Evolutionary conservation across 2,113 vertebrate species (phyloP).

Genomic region (Pristiophorus japonicus): DNA sequence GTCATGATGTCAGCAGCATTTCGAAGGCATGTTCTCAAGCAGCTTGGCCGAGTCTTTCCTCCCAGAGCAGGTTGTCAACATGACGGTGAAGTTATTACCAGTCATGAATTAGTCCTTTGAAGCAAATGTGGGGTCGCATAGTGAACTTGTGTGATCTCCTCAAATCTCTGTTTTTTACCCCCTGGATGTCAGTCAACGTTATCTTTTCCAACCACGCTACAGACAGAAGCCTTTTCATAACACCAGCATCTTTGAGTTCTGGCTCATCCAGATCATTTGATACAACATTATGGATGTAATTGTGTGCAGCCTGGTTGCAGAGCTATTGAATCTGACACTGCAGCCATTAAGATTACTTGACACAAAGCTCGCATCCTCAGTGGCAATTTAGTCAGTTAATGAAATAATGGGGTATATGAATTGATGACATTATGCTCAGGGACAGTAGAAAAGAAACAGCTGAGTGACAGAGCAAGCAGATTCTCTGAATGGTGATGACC

Average conservation of each 20-base stretch:
- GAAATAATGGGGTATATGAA: neutral
- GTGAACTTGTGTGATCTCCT: neutral
- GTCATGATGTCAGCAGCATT: neutral
- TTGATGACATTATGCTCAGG: neutral
- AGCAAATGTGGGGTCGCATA: neutral
- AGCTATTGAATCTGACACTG: neutral
- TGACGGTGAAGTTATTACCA: neutral
- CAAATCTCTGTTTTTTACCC: neutral
- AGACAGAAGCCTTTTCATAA: neutral
- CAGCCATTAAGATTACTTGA: neutral
- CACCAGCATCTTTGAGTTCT: slow-evolving; percentile 15
- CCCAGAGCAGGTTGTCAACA: neutral
- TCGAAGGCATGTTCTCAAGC: neutral
- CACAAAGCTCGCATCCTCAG: neutral
- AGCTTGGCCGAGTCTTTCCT: neutral
- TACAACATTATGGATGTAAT: neutral
- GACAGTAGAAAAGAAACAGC: neutral
- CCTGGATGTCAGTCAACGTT: neutral
- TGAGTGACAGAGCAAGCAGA: too few relatives aligned
- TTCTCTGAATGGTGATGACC: neutral
- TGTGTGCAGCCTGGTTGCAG: neutral
- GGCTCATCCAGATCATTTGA: neutral
- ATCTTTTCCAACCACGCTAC: neutral
- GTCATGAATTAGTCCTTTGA: neutral
- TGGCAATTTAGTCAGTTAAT: neutral